These are phyloP conservation scores for Drosophila setosimentum DNA, from an alignment of 2,888 invertebrate genomes.

Conservation along the genomic window DNA sequence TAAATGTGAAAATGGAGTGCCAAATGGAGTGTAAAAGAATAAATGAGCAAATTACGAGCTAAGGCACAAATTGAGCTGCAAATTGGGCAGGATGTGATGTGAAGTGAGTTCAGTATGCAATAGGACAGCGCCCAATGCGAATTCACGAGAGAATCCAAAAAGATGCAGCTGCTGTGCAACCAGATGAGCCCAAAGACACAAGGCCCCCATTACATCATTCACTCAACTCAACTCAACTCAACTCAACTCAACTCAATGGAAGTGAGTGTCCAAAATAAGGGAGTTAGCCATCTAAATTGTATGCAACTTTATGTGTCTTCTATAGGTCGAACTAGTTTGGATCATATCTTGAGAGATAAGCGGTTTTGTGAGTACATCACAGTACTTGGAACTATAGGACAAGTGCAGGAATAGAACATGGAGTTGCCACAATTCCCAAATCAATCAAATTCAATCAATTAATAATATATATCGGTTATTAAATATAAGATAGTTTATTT, in stretches of 20 bases:
- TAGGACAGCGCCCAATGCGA: slow-evolving; percentile 1
- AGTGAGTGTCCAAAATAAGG: neutral
- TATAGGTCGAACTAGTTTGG: neutral
- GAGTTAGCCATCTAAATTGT: neutral
- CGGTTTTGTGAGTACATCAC: neutral
- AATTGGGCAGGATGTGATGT: slow-evolving; percentile 54
- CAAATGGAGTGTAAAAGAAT: slow-evolving; percentile 64
- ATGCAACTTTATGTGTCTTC: neutral
- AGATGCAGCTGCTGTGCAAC: slow-evolving; percentile 20
- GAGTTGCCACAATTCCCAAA: no score
- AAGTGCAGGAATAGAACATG: neutral
- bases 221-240: slow-evolving; percentile 12
- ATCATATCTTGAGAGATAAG: neutral
- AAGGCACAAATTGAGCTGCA: slow-evolving; percentile 62
- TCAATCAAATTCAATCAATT: neutral
- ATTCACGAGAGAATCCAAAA: neutral
- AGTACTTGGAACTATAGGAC: neutral
- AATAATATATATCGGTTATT: no score
- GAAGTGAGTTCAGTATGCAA: neutral
- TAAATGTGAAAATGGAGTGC: slow-evolving; percentile 64
- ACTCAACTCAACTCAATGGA: slow-evolving; percentile 5
- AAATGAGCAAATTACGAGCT: slow-evolving; percentile 72
- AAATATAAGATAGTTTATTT: no score
- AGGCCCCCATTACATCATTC: slow-evolving; percentile 9
- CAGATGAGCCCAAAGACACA: slow-evolving; percentile 26